These are phyloP conservation scores for Urocitellus parryii DNA, from an alignment of 2,113 vertebrate genomes.

Conservation along the genomic window DNA sequence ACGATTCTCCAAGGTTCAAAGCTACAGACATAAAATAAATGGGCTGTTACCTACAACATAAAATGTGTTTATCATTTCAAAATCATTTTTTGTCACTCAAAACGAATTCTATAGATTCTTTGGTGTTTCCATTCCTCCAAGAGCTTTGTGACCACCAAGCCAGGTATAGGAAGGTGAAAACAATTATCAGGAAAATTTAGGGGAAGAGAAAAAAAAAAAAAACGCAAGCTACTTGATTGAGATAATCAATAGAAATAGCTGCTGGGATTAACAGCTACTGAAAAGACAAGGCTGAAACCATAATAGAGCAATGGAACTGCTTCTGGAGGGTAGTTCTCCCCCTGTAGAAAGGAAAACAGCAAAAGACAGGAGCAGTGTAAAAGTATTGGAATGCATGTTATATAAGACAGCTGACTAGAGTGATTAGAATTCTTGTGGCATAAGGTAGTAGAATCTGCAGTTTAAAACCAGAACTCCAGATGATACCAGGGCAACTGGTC, in stretches of 20 bases:
- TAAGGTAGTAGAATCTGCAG: not conserved
- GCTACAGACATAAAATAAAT: not conserved
- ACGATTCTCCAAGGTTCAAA: constrained; percentile 31
- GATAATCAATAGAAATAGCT: constrained; percentile 1
- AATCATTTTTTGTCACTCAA: constrained; percentile 7
- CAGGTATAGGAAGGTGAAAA: not conserved
- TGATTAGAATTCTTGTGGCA: constrained; percentile 39
- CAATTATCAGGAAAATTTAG: constrained; percentile 14
- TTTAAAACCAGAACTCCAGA: constrained; percentile 52
- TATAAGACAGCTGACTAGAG: constrained; percentile 61
- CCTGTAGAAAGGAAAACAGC: constrained; percentile 16
- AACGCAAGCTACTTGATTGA: not conserved
- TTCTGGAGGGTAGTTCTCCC: constrained; percentile 7
- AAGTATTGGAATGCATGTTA: constrained; percentile 63
- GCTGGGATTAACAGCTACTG: not conserved
- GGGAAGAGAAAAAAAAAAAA: not conserved
- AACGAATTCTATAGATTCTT: not conserved
- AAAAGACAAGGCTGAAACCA: constrained; percentile 14
- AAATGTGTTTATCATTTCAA: constrained; percentile 16
- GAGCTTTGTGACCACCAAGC: not conserved
- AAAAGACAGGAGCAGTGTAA: constrained; percentile 27
- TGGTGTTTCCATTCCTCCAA: not conserved
- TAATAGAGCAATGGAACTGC: not conserved
- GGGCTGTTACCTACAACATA: not conserved
- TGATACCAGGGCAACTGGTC: not conserved